Evolutionary conservation across 2,113 vertebrate species (phyloP), one percentile per base, ranked within the genome.

Genomic region (Phaethon lepturus): DNA sequence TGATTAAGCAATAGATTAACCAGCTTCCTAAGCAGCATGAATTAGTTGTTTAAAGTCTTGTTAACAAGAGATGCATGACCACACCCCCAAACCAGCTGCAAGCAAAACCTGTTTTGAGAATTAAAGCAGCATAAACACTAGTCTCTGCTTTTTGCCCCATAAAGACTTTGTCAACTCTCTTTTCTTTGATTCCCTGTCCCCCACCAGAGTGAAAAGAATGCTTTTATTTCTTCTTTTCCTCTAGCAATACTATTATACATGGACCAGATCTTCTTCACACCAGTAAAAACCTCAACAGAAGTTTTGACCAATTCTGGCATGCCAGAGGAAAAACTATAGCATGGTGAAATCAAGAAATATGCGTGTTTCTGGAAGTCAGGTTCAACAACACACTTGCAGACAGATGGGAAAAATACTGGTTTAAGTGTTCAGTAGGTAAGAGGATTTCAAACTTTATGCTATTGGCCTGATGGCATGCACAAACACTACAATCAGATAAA

Each of bases 51-150:
- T 76, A 55, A 94, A 94, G 63, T 64, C 85, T 76, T 56, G 31
- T 83, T 95, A 94, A 95, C 84, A 90, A 42, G 80, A 66, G 19
- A 62, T 79, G 49, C 25, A 49, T 3, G 20, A 72, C 86, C 95
- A 95, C 96, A 96, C 87, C 74, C 59, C 91, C 81, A 59, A 59
- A 69, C 17, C 73, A 88, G 78, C 77, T 93, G 81, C 91, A 91
- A 83, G 95, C 81, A 90, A 97, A 94, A 95, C 91, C 96, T 90
- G 86, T 96, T 96, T 77, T 35, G 74, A 86, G 95, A 90, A 85
- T 42, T 66, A 94, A 87, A 88, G 84, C 47, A 71, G 77, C 16
- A 63, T 42, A 53, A 93, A 79, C 1, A 1, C 3, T 1, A 76
- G n/a, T 29, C 44, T 78, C 29, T 94, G 42, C 13, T 66, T 81